Evolutionary conservation across 1,140 invertebrate genomes (phyloP), one percentile per base, ranked within the genome.

Genomic region (Ectropis grisescens): DNA sequence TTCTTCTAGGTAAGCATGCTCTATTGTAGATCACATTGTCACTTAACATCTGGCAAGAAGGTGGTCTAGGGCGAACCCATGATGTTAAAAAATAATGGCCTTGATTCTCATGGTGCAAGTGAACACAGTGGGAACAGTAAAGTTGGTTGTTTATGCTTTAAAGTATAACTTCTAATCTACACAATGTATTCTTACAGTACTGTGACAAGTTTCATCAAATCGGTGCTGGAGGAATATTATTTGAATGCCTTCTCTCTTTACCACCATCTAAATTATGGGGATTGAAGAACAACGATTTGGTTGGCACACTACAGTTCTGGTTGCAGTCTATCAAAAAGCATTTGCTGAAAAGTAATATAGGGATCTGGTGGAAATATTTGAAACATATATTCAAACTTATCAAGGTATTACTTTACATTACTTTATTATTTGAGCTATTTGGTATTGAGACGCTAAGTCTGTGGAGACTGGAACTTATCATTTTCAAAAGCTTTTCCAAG

Each of bases 321-420:
- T 29, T 78, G 1, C 56, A 68, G 30, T 54, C 54, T 24, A 15
- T 66, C 11, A 51, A 51, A 11, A 67, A 64, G 35, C 58, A 69
- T 37, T 37, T 74, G 0, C 57, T 74, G 15, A 27, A 32, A 6
- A 48, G 62, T 16, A 57, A 52, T 29, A 33, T 19, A n/a, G n/a
- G n/a, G 0, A 25, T 58, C 13, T 76, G 69, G 66, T 74, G 71
- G 71, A 50, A 29, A 10, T 76, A 74, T 37, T 29, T 69, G 13
- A 56, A 45, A 22, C 10, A 45, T 0, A 15, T 72, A 6, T 47
- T 76, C 1, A 51, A 46, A 14, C 59, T 65, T 45, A 44, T 72
- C 11, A 52, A 61, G 48, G 71, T 76, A 50, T 2, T 7, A 26
- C 10, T 26, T 2, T 22, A 4, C 19, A 4, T 22, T 5, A 22